A percentile compares a stretch with the other conserved stretches of the same genome.
These are phyloP conservation scores for Echinops telfairi DNA, from an alignment of 2,113 vertebrate species.

Conservation along the genomic window DNA sequence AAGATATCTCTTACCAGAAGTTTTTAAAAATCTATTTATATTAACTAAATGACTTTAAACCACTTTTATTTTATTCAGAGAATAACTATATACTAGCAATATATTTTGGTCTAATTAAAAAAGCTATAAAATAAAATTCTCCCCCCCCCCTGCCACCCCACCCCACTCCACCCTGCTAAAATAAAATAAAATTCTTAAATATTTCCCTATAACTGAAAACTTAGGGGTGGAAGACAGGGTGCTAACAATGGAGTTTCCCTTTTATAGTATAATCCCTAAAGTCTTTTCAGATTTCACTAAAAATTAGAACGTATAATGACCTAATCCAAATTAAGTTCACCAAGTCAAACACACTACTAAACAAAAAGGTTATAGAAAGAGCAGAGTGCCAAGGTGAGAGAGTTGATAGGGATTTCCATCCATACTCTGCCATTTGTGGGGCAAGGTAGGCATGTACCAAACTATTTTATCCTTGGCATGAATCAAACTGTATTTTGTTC, in stretches of 20 bases:
- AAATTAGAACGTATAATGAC: conserved; percentile 58
- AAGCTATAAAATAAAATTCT: conserved; percentile 41
- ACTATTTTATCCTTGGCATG: background rate
- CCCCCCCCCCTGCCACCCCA: too few relatives aligned
- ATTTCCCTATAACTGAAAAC: background rate
- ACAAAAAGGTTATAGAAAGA: conserved; percentile 72
- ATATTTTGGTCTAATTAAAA: conserved; percentile 32
- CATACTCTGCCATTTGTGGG: conserved; percentile 82
- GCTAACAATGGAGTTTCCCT: conserved; percentile 28
- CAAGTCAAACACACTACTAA: conserved; percentile 67
- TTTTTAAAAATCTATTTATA: conserved; percentile 35
- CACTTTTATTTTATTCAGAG: conserved; percentile 6
- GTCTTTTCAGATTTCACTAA: conserved; percentile 60
- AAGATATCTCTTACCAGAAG: conserved; percentile 27
- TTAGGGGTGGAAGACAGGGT: background rate
- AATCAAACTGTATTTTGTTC: conserved; percentile 60
- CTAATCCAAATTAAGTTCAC: conserved; percentile 69
- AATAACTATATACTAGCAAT: conserved; percentile 50
- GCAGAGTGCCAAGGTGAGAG: conserved; percentile 73
- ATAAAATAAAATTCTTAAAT: conserved; percentile 21
- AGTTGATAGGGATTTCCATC: conserved; percentile 72
- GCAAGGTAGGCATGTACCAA: conserved; percentile 63
- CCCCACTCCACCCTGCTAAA: too few relatives aligned
- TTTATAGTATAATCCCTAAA: conserved; percentile 40
- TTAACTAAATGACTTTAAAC: conserved; percentile 35